Evolutionary conservation across 37 sponge, comb jelly and placozoan genomes (phyloP), one percentile per base, ranked within the genome.

Genomic region (Spongia lamella): DNA sequence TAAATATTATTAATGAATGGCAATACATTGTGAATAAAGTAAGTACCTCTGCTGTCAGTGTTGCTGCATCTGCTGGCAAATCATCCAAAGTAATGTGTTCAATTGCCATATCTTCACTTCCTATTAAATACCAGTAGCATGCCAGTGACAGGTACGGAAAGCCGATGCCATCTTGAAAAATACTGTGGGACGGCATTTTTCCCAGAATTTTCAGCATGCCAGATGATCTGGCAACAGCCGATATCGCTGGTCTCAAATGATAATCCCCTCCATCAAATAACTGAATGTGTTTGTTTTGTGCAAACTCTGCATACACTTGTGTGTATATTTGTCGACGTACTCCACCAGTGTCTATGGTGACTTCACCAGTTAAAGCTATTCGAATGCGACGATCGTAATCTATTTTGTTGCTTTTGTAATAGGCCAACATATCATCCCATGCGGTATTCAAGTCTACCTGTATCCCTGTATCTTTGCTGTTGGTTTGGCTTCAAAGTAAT

Each of bases 111-210:
- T 43, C 47, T 43, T 43, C 47, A 43, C 47, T 43, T 43, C 47
- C 47, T 68, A 37, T 60, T 38, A 77, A 7, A 56, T 77, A 77
- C 65, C 66, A 77, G 53, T 65, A 77, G 34, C 78, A 77, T 3
- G 64, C 27, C 6, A 54, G 78, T 22, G 66, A 64, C 3, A 77
- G 53, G 35, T 77, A 77, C 14, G 78, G 78, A 50, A 77, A 77
- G 9, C 78, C 78, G 2, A 77, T 50, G 2, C 78, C 78, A 77
- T 77, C 78, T 64, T 77, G 78, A 29, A 2, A 63, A 65, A 77
- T 63, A 24, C 66, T 63, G 55, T 77, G 73, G 25, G 58, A 20
- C 22, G 63, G n/a, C 67, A 77, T 77, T 24, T 29, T 22, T 24
- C 78, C 78, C 4, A 77, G 53, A 2, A 64, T 21, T 26, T 63